Evolutionary conservation across 2,888 invertebrate species (phyloP).

Genomic region (Desoria tigrina): DNA sequence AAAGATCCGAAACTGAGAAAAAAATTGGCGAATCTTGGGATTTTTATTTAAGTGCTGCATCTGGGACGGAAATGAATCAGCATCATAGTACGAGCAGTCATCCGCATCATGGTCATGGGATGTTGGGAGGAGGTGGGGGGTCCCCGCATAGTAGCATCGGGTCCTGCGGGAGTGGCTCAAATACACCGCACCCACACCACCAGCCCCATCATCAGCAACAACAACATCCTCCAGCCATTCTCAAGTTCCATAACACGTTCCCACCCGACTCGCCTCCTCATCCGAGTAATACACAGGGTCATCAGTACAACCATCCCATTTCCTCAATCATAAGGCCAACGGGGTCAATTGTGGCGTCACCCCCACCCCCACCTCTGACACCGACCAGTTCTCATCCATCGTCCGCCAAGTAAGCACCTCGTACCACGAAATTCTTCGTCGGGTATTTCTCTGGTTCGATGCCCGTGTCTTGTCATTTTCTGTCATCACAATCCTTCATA

Average conservation of each 20-base stretch:
- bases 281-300: slow-evolving; percentile 44
- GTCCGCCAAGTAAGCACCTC: too few relatives aligned
- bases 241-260: slow-evolving; percentile 91
- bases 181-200: slow-evolving; percentile 25
- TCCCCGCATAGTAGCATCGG: too few relatives aligned
- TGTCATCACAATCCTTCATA: too few relatives aligned
- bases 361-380: slow-evolving; percentile 36
- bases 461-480: too few relatives aligned
- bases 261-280: slow-evolving; percentile 74
- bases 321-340: not conserved
- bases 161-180: slow-evolving; percentile 14
- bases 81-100: not conserved
- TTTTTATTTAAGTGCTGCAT: too few relatives aligned
- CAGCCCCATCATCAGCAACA: slow-evolving; percentile 28
- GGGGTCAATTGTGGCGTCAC: slow-evolving; percentile 14
- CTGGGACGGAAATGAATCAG: too few relatives aligned
- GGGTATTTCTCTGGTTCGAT: too few relatives aligned
- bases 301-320: slow-evolving; percentile 22
- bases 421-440: too few relatives aligned
- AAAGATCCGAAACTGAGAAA: too few relatives aligned
- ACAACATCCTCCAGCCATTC: slow-evolving; percentile 67
- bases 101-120: slow-evolving; percentile 56
- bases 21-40: too few relatives aligned
- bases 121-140: slow-evolving; percentile 58
- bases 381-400: slow-evolving; percentile 10